phyloP scores from a whole-genome alignment of 2,888 invertebrate genomes.

The Coenonympha glycerion region DNA sequence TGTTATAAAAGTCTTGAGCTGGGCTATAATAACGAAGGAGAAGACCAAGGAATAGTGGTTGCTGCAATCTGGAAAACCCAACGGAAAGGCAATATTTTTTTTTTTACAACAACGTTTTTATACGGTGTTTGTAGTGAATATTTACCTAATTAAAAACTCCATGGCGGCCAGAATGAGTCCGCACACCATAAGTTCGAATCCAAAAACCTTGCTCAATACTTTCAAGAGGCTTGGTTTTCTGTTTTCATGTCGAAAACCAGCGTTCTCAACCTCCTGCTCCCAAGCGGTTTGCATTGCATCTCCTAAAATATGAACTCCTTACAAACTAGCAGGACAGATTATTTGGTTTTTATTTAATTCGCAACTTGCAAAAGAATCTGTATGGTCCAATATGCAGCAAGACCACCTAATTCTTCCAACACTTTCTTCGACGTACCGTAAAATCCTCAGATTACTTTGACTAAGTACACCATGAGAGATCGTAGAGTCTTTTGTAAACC shows the following conservation, averaged over 20 bases:
- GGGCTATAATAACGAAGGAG: conserved; percentile 76
- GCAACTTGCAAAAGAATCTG: no score
- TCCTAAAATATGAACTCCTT: conserved; percentile 62
- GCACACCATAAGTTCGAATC: conserved; percentile 76
- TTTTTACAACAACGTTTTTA: no score
- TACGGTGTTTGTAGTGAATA: no score
- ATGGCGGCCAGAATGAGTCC: conserved; percentile 78
- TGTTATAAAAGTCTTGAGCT: conserved; percentile 42
- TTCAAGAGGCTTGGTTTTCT: conserved; percentile 76
- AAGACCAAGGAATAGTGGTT: conserved; percentile 79
- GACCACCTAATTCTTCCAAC: no score
- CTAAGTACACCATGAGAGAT: no score
- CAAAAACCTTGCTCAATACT: conserved; percentile 78
- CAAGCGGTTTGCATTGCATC: conserved; percentile 78
- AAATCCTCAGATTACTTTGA: no score
- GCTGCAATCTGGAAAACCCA: conserved; percentile 70
- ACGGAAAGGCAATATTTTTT: neutral
- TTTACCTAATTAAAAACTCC: conserved; percentile 78
- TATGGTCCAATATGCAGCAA: no score
- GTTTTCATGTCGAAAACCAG: conserved; percentile 31
- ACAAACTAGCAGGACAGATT: no score
- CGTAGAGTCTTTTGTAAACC: no score
- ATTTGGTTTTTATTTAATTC: no score
- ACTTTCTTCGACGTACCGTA: no score
- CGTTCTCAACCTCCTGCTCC: conserved; percentile 73